A percentile compares a stretch with the other conserved stretches of the same genome.
Conservation (phyloP, 2,797 vertebrate species). For the Melanotaenia trifasciata region DNA sequence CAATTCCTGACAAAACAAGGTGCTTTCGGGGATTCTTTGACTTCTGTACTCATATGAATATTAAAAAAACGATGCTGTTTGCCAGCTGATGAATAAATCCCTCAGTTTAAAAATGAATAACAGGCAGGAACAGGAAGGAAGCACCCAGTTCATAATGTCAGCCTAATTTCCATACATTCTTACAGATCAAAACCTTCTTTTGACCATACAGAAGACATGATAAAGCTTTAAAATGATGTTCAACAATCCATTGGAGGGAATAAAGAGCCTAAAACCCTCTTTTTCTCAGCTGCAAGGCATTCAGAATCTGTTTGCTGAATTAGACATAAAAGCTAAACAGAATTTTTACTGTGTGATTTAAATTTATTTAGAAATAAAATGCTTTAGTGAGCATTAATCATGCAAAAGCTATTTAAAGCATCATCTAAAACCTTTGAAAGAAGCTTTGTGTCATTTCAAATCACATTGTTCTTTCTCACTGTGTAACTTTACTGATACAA, state of each 20-base stretch:
- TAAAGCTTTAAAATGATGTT: conserved; percentile 36
- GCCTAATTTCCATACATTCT: conserved; percentile 8
- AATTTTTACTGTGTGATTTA: conserved; percentile 53
- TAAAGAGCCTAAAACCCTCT: conserved; percentile 12
- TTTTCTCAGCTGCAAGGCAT: conserved; percentile 41
- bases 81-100: conserved; percentile 32
- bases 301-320: conserved; percentile 56
- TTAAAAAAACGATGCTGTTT: conserved; percentile 8
- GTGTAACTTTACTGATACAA: conserved; percentile 39
- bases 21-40: conserved; percentile 22
- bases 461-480: conserved; percentile 19
- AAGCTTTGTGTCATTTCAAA: conserved; percentile 44
- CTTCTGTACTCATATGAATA: conserved; percentile 20
- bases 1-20: conserved; percentile 32
- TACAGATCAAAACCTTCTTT: conserved; percentile 20
- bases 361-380: conserved; percentile 49
- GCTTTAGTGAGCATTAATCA: conserved; percentile 56
- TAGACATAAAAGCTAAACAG: conserved; percentile 51
- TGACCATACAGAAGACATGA: conserved; percentile 25
- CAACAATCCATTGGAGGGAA: conserved; percentile 10
- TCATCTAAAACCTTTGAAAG: conserved; percentile 49
- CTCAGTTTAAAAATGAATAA: conserved; percentile 8
- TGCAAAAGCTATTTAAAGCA: conserved; percentile 44
- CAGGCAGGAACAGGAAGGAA: background rate
- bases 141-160: conserved; percentile 10